phyloP scores from a whole-genome alignment of 2,113 vertebrate species.

The Leptobrachium leishanense region DNA sequence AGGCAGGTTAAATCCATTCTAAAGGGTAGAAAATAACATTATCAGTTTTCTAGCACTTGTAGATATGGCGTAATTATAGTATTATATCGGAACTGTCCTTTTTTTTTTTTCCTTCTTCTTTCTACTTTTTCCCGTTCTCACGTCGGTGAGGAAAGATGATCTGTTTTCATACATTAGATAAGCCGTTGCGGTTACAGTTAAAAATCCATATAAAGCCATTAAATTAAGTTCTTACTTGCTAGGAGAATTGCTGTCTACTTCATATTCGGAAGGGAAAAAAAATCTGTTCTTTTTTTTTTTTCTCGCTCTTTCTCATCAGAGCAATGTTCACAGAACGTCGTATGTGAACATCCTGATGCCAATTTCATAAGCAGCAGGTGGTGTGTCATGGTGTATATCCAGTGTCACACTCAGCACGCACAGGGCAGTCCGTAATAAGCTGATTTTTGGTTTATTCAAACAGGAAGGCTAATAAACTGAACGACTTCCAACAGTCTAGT shows the following conservation, averaged over 20 bases:
- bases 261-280: conserved; percentile 50
- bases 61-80: conserved; percentile 59
- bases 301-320: conserved; percentile 50
- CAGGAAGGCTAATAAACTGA: conserved; percentile 50
- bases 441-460: conserved; percentile 47
- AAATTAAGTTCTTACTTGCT: conserved; percentile 60
- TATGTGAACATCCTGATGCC: conserved; percentile 39
- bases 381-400: conserved; percentile 21
- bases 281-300: conserved; percentile 61
- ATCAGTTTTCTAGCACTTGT: conserved; percentile 57
- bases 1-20: too few relatives aligned
- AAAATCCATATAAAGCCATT: conserved; percentile 59
- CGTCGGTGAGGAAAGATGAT: conserved; percentile 56
- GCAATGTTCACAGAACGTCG: conserved; percentile 54
- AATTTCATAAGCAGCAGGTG: conserved; percentile 39
- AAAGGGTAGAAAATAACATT: conserved; percentile 30
- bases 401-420: neutral
- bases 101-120: neutral
- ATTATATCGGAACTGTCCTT: conserved; percentile 56
- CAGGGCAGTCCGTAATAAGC: conserved; percentile 47
- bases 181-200: conserved; percentile 58
- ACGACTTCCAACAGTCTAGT: conserved; percentile 50
- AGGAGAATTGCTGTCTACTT: conserved; percentile 62
- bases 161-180: conserved; percentile 56
- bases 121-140: conserved; percentile 39